phyloP scores from a whole-genome alignment of 2,797 vertebrate species.

The Rousettus madagascariensis region DNA sequence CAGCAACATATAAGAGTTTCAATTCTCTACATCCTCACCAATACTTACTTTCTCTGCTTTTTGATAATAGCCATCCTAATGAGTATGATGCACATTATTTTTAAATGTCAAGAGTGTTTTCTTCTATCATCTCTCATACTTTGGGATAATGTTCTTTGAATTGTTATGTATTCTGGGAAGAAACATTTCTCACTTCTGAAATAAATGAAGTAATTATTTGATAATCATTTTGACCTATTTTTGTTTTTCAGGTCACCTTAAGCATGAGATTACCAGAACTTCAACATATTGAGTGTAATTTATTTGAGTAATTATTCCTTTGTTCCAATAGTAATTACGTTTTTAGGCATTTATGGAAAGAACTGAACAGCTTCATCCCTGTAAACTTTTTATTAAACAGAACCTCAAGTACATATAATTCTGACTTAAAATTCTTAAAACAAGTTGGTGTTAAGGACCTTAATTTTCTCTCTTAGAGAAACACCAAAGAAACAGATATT shows the following conservation, averaged over 20 bases:
- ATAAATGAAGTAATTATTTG: slow-evolving; percentile 9
- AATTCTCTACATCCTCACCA: neutral
- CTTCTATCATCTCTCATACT: neutral
- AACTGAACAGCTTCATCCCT: neutral
- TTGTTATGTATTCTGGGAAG: neutral
- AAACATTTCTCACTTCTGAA: slow-evolving; percentile 13
- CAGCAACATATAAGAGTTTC: neutral
- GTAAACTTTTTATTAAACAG: neutral
- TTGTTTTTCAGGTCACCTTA: neutral
- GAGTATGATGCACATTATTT: neutral
- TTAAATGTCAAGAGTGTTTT: neutral
- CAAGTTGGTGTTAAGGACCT: neutral
- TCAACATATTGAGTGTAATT: neutral
- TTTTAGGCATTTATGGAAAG: slow-evolving; percentile 16
- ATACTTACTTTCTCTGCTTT: neutral
- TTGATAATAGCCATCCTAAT: neutral
- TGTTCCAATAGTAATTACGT: neutral
- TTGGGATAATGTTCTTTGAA: neutral
- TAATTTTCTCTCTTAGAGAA: slow-evolving; percentile 7
- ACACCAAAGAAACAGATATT: neutral
- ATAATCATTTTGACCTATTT: neutral
- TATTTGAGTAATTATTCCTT: neutral
- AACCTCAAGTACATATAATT: neutral
- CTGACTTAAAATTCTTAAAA: slow-evolving; percentile 12
- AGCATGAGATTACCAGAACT: neutral